These are phyloP conservation scores for Ctenodactylus gundi DNA, from an alignment of 2,113 vertebrate species.

Conservation along the genomic window DNA sequence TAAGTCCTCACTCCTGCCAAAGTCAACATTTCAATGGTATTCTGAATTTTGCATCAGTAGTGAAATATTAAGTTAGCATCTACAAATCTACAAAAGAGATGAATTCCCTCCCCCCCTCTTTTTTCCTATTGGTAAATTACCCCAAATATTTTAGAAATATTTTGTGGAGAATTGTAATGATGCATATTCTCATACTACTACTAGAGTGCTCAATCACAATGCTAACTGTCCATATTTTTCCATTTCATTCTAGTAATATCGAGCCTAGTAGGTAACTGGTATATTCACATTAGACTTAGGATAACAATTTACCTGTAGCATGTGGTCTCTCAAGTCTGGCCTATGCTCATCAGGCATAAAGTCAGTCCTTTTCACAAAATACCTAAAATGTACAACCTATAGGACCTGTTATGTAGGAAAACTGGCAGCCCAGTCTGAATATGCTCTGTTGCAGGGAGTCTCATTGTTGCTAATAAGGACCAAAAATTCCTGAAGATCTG, in stretches of 20 bases:
- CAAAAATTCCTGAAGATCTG: background rate
- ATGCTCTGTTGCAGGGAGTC: background rate
- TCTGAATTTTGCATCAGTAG: background rate
- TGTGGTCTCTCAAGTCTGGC: background rate
- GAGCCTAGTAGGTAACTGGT: background rate
- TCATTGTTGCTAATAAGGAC: background rate
- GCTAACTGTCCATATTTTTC: background rate
- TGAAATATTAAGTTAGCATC: background rate
- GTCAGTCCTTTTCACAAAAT: background rate
- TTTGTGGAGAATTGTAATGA: background rate
- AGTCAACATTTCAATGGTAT: background rate
- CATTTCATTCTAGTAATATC: background rate
- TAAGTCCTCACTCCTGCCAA: background rate
- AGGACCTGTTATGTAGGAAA: background rate
- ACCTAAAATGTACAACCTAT: background rate
- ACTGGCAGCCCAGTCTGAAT: too few relatives aligned
- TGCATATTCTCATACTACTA: background rate
- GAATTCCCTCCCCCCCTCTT: background rate
- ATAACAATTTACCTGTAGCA: too few relatives aligned
- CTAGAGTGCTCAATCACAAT: background rate
- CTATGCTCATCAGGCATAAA: background rate
- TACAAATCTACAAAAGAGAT: background rate
- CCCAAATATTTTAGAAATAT: background rate
- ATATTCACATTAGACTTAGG: background rate
- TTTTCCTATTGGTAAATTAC: background rate